Conservation (phyloP, 2,113 vertebrate genomes). For the Pygoscelis antarcticus region DNA sequence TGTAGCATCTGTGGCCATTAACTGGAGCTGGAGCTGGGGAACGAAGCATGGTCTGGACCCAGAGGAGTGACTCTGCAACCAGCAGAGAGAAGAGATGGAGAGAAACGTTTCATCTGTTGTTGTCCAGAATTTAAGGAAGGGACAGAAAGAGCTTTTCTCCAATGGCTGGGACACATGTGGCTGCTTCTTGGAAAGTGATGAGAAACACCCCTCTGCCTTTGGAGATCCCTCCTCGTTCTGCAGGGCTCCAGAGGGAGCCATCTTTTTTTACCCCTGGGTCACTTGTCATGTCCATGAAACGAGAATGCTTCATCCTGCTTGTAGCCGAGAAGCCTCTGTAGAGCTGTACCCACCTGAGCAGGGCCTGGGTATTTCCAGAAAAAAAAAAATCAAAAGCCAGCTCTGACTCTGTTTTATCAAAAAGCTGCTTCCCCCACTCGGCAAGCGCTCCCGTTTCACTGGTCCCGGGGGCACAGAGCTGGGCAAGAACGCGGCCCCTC, state of each 20-base stretch:
- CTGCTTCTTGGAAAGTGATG: neutral
- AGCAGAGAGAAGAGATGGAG: neutral
- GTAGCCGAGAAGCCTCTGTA: neutral
- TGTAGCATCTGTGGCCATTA: neutral
- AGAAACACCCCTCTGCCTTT: neutral
- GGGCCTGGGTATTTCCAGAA: neutral
- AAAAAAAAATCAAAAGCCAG: no score
- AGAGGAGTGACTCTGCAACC: neutral
- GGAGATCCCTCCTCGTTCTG: neutral
- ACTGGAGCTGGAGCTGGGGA: neutral
- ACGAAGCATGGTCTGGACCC: fast-evolving
- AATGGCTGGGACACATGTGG: fast-evolving
- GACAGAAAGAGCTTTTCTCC: neutral
- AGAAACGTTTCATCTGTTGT: neutral
- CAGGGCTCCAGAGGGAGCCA: neutral
- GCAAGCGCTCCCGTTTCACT: fast-evolving
- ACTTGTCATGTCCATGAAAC: neutral
- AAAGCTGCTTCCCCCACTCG: neutral
- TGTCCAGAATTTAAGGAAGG: neutral
- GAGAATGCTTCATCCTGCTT: neutral
- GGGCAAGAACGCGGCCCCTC: neutral
- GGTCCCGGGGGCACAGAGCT: neutral
- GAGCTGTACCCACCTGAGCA: neutral
- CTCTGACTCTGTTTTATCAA: neutral
- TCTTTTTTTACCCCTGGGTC: neutral